A percentile compares a stretch with the other conserved stretches of the same genome.
Evolutionary conservation across 2,113 vertebrate genomes (phyloP).

Genomic region (Lophotis ruficrista): DNA sequence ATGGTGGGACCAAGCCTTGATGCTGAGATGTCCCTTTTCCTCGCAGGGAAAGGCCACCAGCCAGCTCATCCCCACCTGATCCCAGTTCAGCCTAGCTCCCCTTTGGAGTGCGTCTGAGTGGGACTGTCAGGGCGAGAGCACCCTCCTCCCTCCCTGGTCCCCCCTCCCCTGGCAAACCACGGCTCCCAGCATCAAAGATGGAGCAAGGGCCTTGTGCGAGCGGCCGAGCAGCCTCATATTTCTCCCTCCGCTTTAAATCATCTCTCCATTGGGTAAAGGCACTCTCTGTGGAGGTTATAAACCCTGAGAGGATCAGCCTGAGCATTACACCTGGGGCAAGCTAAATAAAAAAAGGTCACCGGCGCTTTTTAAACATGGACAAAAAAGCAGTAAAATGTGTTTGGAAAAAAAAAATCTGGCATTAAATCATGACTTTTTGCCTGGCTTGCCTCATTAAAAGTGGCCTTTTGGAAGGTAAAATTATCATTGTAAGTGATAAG

Average conservation of each 20-base stretch:
- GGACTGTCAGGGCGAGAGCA: background rate
- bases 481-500: conserved; percentile 91
- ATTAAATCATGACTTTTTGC: conserved; percentile 90
- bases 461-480: conserved; percentile 92
- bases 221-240: conserved; percentile 15
- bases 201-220: background rate
- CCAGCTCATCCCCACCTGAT: background rate
- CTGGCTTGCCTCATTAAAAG: conserved; percentile 88
- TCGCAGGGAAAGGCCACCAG: background rate
- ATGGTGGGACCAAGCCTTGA: background rate
- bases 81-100: background rate
- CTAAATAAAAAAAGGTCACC: conserved; percentile 85
- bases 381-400: conserved; percentile 87
- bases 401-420: conserved; percentile 82
- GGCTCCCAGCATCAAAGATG: background rate
- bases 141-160: background rate
- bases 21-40: background rate
- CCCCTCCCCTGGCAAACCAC: background rate
- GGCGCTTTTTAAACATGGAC: conserved; percentile 85
- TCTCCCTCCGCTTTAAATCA: conserved; percentile 69
- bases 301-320: conserved; percentile 79
- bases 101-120: background rate
- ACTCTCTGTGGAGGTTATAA: conserved; percentile 77
- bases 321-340: conserved; percentile 83
- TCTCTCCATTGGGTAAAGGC: conserved; percentile 66